These are phyloP conservation scores for Phyllotreta striolata DNA, from an alignment of 2,888 invertebrate species.

Conservation along the genomic window DNA sequence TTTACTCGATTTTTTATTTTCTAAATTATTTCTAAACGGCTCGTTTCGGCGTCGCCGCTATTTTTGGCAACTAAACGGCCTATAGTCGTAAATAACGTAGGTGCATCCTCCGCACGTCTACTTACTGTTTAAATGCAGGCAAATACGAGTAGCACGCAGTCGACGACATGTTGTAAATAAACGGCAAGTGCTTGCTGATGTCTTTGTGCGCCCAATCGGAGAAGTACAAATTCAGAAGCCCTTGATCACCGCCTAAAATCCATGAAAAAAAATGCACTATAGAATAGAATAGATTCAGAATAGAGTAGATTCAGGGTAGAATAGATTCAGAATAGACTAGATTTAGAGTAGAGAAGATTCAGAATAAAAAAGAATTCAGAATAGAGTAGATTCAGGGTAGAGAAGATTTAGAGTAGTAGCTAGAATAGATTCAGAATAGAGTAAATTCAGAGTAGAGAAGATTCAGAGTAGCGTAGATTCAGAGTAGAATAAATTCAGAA, in stretches of 20 bases:
- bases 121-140: conserved; percentile 97
- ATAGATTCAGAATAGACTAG: no score
- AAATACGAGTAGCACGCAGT: conserved; percentile 97
- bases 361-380: no score
- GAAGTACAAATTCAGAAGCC: conserved; percentile 93
- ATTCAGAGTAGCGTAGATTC: no score
- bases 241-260: conserved; percentile 86
- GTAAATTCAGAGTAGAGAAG: no score
- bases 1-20: not conserved
- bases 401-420: no score
- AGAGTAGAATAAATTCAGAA: no score
- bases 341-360: no score
- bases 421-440: no score
- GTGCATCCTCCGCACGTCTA: conserved; percentile 41
- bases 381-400: no score
- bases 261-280: no score
- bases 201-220: conserved; percentile 93
- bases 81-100: conserved; percentile 1
- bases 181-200: conserved; percentile 92
- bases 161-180: conserved; percentile 97
- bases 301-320: no score
- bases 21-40: not conserved
- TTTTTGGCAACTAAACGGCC: conserved; percentile 8
- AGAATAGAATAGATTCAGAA: no score
- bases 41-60: not conserved